Evolutionary conservation across 2,888 invertebrate genomes (phyloP), one percentile per base, ranked within the genome.

Genomic region (Zaprionus obscuricornis): DNA sequence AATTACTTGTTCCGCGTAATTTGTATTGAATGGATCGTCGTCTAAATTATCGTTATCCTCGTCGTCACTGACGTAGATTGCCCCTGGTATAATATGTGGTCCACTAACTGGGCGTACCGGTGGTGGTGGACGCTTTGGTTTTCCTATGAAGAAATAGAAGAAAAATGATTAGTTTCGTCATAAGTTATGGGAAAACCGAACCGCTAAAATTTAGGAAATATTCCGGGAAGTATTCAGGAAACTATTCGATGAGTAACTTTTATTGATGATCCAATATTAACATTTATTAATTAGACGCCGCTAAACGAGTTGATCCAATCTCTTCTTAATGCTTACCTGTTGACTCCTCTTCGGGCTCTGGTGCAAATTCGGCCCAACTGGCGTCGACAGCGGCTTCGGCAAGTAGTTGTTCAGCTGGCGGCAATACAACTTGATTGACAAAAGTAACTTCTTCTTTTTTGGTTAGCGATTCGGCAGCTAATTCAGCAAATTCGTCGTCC

Each of bases 1-100:
- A 45, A 95, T 91, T 37, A 96, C 92, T 77, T 94, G 94, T 51
- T 95, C 95, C 0, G 95, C 96, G 89, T 96, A 96, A 42, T 95
- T 93, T 14, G 96, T 96, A 85, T 96, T 96, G 82, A 96, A 96
- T 0, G 96, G 96, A 92, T 96, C 90, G 87, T 89, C 89, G 51
- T 88, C 96, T 43, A 91, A 91, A 29, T 85, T 66, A 78, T 13
- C 33, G 5, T 93, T 93, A 81, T 93, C 92, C 66, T 92, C 93
- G 84, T 92, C 92, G 43, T 89, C 88, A 49, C 88, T 88, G 0
- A 88, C 68, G 55, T 85, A 87, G 7, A 85, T 79, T 0, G 88
- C 87, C 4, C 87, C 88, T 8, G 85, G 82, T 0, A 87, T 76
- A 39, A 89, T 88, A 26, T 89, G 89, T 1, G 88, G 89, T 8